phyloP scores from a whole-genome alignment of 2,113 vertebrate species.

The Nesogale talazaci region DNA sequence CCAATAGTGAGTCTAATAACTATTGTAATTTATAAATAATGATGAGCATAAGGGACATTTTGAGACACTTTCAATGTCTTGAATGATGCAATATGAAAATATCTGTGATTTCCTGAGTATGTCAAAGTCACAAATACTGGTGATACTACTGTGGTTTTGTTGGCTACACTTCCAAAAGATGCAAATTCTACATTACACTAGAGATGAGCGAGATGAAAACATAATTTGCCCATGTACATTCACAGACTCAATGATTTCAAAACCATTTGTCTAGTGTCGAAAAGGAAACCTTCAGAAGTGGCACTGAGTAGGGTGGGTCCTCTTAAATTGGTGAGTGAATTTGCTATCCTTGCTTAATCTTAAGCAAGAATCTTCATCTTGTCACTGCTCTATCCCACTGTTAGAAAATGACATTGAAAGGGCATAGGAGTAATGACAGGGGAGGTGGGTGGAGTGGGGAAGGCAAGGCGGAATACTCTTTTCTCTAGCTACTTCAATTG shows the following conservation, averaged over 20 bases:
- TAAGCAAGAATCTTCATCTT: slow-evolving; percentile 47
- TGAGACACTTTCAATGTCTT: slow-evolving; percentile 30
- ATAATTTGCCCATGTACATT: background rate
- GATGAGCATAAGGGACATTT: slow-evolving; percentile 3
- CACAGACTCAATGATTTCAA: background rate
- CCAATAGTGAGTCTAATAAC: background rate
- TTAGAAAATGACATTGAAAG: slow-evolving; percentile 62
- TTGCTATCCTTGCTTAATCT: slow-evolving; percentile 59
- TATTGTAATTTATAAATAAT: background rate
- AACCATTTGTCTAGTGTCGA: slow-evolving; percentile 13
- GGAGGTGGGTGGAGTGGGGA: slow-evolving; percentile 50
- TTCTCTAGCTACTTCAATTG: slow-evolving; percentile 63
- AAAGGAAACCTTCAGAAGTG: slow-evolving; percentile 53
- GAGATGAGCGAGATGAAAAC: slow-evolving; percentile 3
- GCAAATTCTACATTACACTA: slow-evolving; percentile 23
- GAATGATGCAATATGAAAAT: background rate
- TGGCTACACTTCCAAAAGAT: slow-evolving; percentile 37
- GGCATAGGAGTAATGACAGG: slow-evolving; percentile 24
- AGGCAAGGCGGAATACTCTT: slow-evolving; percentile 61
- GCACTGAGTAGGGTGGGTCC: background rate
- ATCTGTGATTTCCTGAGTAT: background rate
- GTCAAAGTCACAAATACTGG: background rate
- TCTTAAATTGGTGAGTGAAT: slow-evolving; percentile 61
- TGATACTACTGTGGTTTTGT: background rate
- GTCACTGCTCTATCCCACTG: slow-evolving; percentile 25